phyloP scores from a whole-genome alignment of 1,140 invertebrate genomes.

The Drosophila cardini region DNA sequence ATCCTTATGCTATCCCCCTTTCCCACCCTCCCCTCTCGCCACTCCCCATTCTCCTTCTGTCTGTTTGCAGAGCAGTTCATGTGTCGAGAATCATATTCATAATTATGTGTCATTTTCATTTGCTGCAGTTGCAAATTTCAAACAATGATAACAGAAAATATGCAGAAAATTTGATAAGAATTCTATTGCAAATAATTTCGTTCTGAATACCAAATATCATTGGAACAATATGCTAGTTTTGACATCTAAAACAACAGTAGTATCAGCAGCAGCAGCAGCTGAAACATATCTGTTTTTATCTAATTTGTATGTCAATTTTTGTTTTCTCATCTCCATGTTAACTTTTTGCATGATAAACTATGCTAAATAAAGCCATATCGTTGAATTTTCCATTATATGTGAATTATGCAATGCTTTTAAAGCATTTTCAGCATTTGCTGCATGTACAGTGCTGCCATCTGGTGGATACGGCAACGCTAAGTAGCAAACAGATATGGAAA shows the following conservation, averaged over 20 bases:
- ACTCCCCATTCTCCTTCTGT: neutral
- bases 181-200: neutral
- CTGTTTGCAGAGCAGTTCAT: constrained; percentile 50
- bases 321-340: too few species aligned
- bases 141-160: constrained; percentile 6
- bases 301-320: neutral
- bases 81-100: constrained; percentile 77
- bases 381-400: too few species aligned
- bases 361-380: too few species aligned
- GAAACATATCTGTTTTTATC: neutral
- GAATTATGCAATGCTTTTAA: too few species aligned
- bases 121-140: constrained; percentile 30
- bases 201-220: neutral
- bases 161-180: neutral
- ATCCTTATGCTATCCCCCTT: neutral
- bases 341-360: too few species aligned
- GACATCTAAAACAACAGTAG: neutral
- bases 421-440: too few species aligned
- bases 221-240: neutral
- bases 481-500: too few species aligned
- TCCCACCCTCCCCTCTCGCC: neutral
- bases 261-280: neutral
- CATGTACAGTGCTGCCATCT: too few species aligned
- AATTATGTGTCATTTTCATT: constrained; percentile 69
- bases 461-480: too few species aligned